phyloP scores from a whole-genome alignment of 2,797 vertebrate species.

The Diceros bicornis region DNA sequence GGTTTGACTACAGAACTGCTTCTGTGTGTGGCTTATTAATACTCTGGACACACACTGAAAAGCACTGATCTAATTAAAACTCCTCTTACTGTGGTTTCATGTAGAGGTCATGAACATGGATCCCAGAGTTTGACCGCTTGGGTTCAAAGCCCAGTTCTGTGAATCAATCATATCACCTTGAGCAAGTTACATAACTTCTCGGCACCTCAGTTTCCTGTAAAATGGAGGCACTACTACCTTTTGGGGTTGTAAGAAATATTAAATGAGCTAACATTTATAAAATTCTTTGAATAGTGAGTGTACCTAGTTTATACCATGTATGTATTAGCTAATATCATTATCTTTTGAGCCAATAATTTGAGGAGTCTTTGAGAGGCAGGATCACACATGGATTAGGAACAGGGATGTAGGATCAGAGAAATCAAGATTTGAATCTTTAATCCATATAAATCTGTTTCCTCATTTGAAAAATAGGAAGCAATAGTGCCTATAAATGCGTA shows the following conservation, averaged over 20 bases:
- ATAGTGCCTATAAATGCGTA: background rate
- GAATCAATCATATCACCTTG: background rate
- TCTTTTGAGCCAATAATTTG: background rate
- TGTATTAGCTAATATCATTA: background rate
- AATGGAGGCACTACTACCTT: background rate
- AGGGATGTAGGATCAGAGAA: background rate
- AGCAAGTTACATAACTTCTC: background rate
- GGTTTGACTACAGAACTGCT: background rate
- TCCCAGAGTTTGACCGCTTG: background rate
- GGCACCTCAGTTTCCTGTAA: background rate
- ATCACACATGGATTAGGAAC: background rate
- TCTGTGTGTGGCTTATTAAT: background rate
- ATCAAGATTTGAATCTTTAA: background rate
- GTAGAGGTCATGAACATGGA: background rate
- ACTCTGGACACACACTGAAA: background rate
- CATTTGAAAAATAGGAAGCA: background rate
- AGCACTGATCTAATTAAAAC: background rate
- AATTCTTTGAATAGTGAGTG: background rate
- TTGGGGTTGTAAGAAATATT: background rate
- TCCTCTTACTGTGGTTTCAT: background rate
- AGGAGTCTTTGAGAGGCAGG: background rate
- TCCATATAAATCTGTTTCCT: background rate
- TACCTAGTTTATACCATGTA: background rate
- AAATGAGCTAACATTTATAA: background rate
- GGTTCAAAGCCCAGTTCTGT: background rate